A percentile compares a stretch with the other conserved stretches of the same genome.
Evolutionary conservation across 2,888 invertebrate species (phyloP).

Genomic region (Agrypnus murinus): DNA sequence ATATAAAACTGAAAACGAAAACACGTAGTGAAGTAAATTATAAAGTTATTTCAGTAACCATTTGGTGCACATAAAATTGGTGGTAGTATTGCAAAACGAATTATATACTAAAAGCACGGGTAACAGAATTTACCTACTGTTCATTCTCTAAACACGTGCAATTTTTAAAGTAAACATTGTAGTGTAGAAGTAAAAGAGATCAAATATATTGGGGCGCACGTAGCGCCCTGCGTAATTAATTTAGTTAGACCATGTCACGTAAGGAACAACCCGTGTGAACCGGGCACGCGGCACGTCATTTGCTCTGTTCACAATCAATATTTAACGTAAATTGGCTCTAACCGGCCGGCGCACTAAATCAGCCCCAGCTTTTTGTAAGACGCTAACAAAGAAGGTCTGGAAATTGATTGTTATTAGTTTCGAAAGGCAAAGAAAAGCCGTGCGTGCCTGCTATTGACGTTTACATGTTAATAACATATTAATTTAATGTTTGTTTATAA

Average conservation of each 20-base stretch:
- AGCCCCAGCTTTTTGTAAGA: conserved; percentile 45
- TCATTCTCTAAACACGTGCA: conserved; percentile 15
- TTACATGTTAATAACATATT: conserved; percentile 49
- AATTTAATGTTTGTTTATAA: conserved; percentile 20
- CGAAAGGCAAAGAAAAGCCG: conserved; percentile 33
- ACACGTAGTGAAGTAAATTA: too few species aligned
- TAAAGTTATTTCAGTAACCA: too few species aligned
- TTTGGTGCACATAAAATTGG: too few species aligned
- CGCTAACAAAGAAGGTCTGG: conserved; percentile 47
- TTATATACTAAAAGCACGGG: too few species aligned
- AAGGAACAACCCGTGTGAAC: conserved; percentile 57
- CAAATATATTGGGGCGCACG: conserved; percentile 46
- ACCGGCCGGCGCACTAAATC: conserved; percentile 57
- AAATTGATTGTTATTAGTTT: conserved; percentile 50
- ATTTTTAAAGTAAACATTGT: conserved; percentile 26
- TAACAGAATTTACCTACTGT: too few species aligned
- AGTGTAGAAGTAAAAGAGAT: conserved; percentile 25
- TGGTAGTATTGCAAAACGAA: too few species aligned
- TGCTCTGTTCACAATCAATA: conserved; percentile 60
- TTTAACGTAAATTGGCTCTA: conserved; percentile 61
- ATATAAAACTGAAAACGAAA: too few species aligned
- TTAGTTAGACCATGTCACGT: conserved; percentile 60
- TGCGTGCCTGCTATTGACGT: conserved; percentile 41
- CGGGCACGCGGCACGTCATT: conserved; percentile 56
- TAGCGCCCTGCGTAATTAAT: conserved; percentile 56